Evolutionary conservation across 2,888 invertebrate genomes (phyloP).

Genomic region (Idaea aversata): DNA sequence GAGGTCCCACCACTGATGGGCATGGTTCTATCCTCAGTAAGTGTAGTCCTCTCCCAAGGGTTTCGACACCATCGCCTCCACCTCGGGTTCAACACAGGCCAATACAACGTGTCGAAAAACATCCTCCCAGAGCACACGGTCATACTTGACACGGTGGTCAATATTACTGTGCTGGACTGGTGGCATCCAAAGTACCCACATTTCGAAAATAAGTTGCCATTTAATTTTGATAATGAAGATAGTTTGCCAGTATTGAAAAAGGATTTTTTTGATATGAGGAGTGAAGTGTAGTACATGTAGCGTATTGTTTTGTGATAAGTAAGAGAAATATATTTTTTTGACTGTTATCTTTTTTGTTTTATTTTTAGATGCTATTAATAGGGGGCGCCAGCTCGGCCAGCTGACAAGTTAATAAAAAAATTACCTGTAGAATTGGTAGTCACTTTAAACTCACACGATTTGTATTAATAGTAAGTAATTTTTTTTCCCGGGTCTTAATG

Average conservation of each 20-base stretch:
- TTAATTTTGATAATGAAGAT: slow-evolving; percentile 46
- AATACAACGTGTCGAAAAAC: slow-evolving; percentile 45
- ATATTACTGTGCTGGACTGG: slow-evolving; percentile 53
- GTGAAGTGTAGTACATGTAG: slow-evolving; percentile 25
- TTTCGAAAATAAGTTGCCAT: slow-evolving; percentile 49
- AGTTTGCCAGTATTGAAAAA: slow-evolving; percentile 50
- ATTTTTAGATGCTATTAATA: background rate
- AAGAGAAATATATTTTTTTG: slow-evolving; percentile 24
- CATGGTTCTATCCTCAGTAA: slow-evolving; percentile 78
- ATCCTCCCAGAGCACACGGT: slow-evolving; percentile 55
- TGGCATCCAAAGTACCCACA: slow-evolving; percentile 52
- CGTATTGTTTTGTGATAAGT: slow-evolving; percentile 16
- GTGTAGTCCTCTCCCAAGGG: slow-evolving; percentile 76
- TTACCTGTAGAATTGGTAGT: no score
- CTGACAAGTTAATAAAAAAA: no score
- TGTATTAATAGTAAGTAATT: no score
- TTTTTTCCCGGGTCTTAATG: no score
- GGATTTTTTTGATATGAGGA: slow-evolving; percentile 48
- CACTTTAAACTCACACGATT: no score
- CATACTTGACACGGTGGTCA: slow-evolving; percentile 55
- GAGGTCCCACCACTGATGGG: slow-evolving; percentile 81
- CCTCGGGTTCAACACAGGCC: slow-evolving; percentile 71
- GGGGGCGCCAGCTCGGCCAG: no score
- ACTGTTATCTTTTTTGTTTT: slow-evolving; percentile 9
- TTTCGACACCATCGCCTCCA: slow-evolving; percentile 77